These are phyloP conservation scores for Atethmia centrago DNA, from an alignment of 2,888 invertebrate genomes.

Conservation along the genomic window DNA sequence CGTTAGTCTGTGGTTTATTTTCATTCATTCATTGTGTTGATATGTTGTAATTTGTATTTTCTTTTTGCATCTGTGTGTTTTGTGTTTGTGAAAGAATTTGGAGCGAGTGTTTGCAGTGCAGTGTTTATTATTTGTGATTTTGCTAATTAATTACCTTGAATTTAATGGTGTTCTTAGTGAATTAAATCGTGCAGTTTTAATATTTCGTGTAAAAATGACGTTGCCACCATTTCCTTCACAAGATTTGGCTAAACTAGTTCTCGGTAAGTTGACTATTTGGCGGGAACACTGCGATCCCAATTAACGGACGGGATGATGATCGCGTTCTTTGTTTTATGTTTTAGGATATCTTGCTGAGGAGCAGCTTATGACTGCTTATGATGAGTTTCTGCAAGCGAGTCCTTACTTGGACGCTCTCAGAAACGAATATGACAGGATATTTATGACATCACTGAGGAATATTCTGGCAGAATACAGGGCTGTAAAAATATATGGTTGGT, in stretches of 20 bases:
- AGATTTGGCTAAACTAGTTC: constrained; percentile 87
- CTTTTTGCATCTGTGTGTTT: constrained; percentile 23
- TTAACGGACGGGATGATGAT: constrained; percentile 58
- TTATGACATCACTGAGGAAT: constrained; percentile 87
- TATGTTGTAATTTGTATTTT: neutral
- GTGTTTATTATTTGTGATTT: constrained; percentile 55
- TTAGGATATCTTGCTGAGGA: constrained; percentile 88
- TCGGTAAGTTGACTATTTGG: constrained; percentile 84
- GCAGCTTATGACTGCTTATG: constrained; percentile 88
- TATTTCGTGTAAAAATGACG: constrained; percentile 72
- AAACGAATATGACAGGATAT: constrained; percentile 88
- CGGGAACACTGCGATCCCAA: constrained; percentile 78
- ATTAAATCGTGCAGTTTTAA: constrained; percentile 34
- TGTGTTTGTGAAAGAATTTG: constrained; percentile 49
- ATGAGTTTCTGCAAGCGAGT: constrained; percentile 87
- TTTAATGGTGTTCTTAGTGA: constrained; percentile 27
- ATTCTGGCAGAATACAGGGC: constrained; percentile 88
- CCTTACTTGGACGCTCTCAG: constrained; percentile 85
- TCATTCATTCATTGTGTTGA: constrained; percentile 1
- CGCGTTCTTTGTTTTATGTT: constrained; percentile 62
- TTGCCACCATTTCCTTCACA: constrained; percentile 86
- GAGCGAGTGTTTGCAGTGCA: constrained; percentile 32
- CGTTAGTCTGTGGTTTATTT: neutral
- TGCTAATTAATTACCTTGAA: constrained; percentile 15
- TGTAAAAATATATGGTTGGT: constrained; percentile 86